These are phyloP conservation scores for Lottia gigantea DNA, from an alignment of 2,888 invertebrate species.

Conservation along the genomic window DNA sequence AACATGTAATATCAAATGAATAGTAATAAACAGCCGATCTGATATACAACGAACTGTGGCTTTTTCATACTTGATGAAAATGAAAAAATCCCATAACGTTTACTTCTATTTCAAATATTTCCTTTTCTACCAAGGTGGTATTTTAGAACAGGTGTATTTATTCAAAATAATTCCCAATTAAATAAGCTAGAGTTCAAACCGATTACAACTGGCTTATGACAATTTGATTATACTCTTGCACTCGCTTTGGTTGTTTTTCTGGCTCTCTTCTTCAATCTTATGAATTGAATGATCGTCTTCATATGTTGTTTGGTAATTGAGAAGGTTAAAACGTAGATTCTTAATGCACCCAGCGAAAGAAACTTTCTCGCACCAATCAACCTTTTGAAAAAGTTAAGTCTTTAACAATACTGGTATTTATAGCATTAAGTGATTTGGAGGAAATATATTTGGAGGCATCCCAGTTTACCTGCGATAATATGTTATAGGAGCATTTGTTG, in stretches of 20 bases:
- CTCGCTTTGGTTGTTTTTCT: slow-evolving; percentile 5
- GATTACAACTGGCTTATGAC: slow-evolving; percentile 3
- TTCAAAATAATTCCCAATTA: background rate
- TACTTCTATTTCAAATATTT: background rate
- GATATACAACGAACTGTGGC: background rate
- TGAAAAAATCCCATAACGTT: too few species aligned
- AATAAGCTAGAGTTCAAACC: slow-evolving; percentile 10
- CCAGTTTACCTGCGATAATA: too few species aligned
- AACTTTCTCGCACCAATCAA: too few species aligned
- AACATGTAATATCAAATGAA: too few species aligned
- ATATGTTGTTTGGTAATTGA: background rate
- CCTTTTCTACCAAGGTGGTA: background rate
- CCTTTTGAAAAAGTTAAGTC: too few species aligned
- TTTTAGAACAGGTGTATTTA: slow-evolving; percentile 3
- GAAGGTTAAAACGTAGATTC: too few species aligned
- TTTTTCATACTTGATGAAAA: too few species aligned
- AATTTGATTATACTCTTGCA: slow-evolving; percentile 11
- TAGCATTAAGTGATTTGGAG: too few species aligned
- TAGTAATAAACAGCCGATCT: background rate
- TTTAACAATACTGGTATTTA: too few species aligned
- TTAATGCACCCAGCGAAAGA: too few species aligned
- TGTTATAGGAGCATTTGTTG: too few species aligned
- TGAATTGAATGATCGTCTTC: slow-evolving; percentile 7
- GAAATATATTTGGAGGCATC: too few species aligned
- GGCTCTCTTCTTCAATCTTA: background rate